Evolutionary conservation across 1,140 invertebrate species (phyloP).

Genomic region (Drosophila persimilis): DNA sequence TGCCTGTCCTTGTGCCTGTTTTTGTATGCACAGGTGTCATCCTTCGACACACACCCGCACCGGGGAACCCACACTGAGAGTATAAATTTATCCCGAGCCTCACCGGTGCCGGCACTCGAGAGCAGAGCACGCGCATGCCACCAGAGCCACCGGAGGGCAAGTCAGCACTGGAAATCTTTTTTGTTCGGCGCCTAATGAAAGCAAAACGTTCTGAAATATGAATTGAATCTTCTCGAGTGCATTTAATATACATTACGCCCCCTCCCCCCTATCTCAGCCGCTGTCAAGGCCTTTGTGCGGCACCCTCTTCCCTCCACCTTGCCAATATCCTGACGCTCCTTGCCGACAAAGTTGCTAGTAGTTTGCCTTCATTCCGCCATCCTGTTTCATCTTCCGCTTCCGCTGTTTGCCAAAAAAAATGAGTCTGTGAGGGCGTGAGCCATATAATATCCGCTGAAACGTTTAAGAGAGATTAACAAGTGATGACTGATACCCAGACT

Average conservation of each 20-base stretch:
- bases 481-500: conserved; percentile 62
- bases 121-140: conserved; percentile 56
- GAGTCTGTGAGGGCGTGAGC: conserved; percentile 14
- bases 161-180: conserved; percentile 16
- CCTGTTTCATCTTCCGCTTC: neutral
- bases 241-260: conserved; percentile 76
- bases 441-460: conserved; percentile 73
- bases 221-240: conserved; percentile 77
- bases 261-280: conserved; percentile 12
- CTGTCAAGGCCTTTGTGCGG: neutral
- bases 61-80: conserved; percentile 23
- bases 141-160: conserved; percentile 24
- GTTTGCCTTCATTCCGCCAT: conserved; percentile 39
- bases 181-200: conserved; percentile 71
- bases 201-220: conserved; percentile 77
- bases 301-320: conserved; percentile 27
- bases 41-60: conserved; percentile 15
- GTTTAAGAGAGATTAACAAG: conserved; percentile 78
- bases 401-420: conserved; percentile 55
- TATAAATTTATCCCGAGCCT: neutral
- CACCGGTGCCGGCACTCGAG: conserved; percentile 45
- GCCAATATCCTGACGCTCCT: conserved; percentile 71
- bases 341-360: conserved; percentile 62
- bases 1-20: conserved; percentile 28
- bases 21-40: conserved; percentile 74